phyloP scores from a whole-genome alignment of 2,797 vertebrate species.

The Acrocephalus scirpaceus region DNA sequence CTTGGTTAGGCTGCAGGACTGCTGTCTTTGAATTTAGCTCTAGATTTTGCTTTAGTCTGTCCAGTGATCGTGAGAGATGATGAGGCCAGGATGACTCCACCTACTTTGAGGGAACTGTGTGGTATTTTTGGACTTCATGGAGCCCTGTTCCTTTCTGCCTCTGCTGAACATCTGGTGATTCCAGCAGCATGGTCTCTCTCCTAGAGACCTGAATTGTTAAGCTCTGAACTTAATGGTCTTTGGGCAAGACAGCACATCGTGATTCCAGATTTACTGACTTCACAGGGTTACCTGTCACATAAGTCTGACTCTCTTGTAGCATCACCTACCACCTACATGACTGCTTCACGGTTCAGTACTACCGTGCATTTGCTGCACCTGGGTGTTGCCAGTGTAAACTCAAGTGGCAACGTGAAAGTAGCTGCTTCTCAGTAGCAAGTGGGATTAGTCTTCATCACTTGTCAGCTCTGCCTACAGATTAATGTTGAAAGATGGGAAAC shows the following conservation, averaged over 20 bases:
- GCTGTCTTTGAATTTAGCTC: background rate
- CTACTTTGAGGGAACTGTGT: background rate
- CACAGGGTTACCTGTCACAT: accelerated
- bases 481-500: background rate
- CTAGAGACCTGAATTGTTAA: background rate
- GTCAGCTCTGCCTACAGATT: background rate
- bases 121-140: background rate
- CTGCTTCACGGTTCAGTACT: background rate
- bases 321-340: background rate
- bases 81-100: background rate
- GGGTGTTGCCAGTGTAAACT: background rate
- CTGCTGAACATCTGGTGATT: background rate
- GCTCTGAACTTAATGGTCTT: background rate
- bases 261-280: background rate
- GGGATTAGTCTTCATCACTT: background rate
- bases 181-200: background rate
- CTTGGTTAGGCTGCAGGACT: background rate
- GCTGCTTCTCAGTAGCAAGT: background rate
- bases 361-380: background rate
- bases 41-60: background rate
- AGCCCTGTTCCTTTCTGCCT: background rate
- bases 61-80: background rate
- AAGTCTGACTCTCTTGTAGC: background rate
- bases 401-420: background rate
- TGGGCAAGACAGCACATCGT: background rate